Evolutionary conservation across 2,113 vertebrate species (phyloP).

Genomic region (Paramisgurnus dabryanus): DNA sequence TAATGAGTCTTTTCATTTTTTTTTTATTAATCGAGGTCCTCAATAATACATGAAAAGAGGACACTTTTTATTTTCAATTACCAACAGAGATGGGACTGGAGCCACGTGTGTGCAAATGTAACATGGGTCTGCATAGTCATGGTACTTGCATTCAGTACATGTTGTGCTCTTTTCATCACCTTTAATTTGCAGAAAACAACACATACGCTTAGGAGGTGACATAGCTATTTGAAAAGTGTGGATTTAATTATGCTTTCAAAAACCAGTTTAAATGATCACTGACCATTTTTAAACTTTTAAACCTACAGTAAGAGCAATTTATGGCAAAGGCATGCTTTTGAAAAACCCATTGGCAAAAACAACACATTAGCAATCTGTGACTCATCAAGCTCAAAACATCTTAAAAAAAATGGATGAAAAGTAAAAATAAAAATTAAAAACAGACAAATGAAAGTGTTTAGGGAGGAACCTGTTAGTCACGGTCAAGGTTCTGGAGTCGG

Average conservation of each 20-base stretch:
- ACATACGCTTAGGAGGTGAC: too few relatives aligned
- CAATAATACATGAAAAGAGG: slow-evolving; percentile 80
- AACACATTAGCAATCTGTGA: background rate
- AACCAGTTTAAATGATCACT: background rate
- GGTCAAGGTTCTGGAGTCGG: slow-evolving; percentile 62
- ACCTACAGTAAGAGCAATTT: background rate
- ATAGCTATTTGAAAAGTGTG: background rate
- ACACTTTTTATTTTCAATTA: slow-evolving; percentile 75
- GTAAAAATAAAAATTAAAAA: slow-evolving; percentile 55
- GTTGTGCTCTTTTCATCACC: too few relatives aligned
- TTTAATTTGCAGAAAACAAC: too few relatives aligned
- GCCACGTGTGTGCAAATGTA: slow-evolving; percentile 62
- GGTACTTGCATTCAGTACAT: background rate
- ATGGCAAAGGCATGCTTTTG: background rate
- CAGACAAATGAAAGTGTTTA: background rate
- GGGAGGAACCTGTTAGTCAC: slow-evolving; percentile 50
- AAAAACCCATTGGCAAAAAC: background rate
- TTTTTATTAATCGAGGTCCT: slow-evolving; percentile 78
- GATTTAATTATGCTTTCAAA: background rate
- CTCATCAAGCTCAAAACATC: slow-evolving; percentile 10
- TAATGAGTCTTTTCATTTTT: slow-evolving; percentile 80
- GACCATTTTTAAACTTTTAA: background rate
- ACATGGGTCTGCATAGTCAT: slow-evolving; percentile 15
- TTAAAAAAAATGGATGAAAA: slow-evolving; percentile 59
- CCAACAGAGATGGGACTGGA: slow-evolving; percentile 65